Percentiles rank a stretch among this genome's conserved stretches.
Evolutionary conservation across 2,888 invertebrate species (phyloP).

Genomic region (Pseudococcus jackbeardsleyi): DNA sequence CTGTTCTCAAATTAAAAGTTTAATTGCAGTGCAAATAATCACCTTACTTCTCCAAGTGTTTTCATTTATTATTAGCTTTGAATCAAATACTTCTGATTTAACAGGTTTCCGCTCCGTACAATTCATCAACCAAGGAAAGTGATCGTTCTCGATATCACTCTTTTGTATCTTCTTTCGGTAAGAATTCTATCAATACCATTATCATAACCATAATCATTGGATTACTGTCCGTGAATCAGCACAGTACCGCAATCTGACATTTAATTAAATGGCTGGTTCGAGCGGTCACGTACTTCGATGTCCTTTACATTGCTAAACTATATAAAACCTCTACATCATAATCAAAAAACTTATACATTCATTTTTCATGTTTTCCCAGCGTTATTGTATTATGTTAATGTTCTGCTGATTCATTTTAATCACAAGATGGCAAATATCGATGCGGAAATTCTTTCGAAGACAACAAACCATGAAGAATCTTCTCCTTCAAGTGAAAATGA

Average conservation of each 20-base stretch:
- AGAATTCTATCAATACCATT: not conserved
- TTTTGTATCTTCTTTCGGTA: not conserved
- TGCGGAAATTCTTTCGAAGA: not conserved
- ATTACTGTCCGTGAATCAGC: not conserved
- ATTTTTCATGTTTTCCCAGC: slow-evolving; percentile 6
- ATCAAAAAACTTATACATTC: not conserved
- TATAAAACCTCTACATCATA: not conserved
- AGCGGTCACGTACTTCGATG: not conserved
- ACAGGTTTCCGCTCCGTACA: not conserved
- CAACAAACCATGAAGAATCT: not conserved
- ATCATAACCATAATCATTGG: not conserved
- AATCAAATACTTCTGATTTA: not conserved
- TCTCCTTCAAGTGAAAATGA: not conserved
- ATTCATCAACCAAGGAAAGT: not conserved
- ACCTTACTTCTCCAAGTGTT: not conserved
- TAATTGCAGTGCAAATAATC: slow-evolving; percentile 1
- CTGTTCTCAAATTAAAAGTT: slow-evolving; percentile 25
- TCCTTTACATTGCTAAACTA: not conserved
- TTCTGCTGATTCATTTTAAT: not conserved
- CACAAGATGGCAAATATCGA: slow-evolving; percentile 24
- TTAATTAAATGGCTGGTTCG: not conserved
- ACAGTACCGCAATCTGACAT: not conserved
- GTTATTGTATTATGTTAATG: slow-evolving; percentile 44
- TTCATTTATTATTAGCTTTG: not conserved
- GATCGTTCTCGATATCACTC: not conserved